Conservation (phyloP, 2,797 vertebrate species). For the Pangasius sanitwongsei region DNA sequence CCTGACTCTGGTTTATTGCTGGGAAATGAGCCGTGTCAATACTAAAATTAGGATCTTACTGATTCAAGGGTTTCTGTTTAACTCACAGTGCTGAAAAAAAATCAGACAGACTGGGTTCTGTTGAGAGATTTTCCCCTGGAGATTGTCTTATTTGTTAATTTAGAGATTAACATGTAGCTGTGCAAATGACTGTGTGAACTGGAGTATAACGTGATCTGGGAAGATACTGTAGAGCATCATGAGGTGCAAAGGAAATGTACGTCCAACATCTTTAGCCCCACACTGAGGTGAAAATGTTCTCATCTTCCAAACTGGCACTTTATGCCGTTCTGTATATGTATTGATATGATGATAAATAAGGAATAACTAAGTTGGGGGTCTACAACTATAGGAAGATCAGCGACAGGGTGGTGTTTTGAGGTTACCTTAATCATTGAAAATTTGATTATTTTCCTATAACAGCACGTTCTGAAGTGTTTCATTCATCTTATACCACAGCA, state of each 20-base stretch:
- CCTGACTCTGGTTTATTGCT: not conserved
- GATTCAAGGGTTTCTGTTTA: constrained; percentile 7
- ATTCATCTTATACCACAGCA: not conserved
- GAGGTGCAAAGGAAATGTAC: not conserved
- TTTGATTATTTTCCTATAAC: not conserved
- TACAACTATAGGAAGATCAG: not conserved
- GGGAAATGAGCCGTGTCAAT: constrained; percentile 15
- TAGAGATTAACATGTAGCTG: not conserved
- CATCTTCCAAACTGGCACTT: not conserved
- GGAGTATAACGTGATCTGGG: not conserved
- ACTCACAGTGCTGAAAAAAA: no score
- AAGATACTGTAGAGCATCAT: not conserved
- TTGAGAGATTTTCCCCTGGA: not conserved
- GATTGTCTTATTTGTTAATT: not conserved
- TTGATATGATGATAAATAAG: no score
- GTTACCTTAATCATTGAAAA: not conserved
- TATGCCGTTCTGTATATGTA: not conserved
- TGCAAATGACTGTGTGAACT: not conserved
- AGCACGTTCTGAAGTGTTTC: not conserved
- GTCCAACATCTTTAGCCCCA: not conserved
- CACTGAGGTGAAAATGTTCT: not conserved
- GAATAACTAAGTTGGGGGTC: not conserved
- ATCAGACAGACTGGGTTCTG: not conserved
- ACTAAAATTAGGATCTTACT: not conserved
- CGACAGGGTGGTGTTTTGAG: not conserved